Conservation (phyloP, 2,888 invertebrate species). For the Harmothoe impar region DNA sequence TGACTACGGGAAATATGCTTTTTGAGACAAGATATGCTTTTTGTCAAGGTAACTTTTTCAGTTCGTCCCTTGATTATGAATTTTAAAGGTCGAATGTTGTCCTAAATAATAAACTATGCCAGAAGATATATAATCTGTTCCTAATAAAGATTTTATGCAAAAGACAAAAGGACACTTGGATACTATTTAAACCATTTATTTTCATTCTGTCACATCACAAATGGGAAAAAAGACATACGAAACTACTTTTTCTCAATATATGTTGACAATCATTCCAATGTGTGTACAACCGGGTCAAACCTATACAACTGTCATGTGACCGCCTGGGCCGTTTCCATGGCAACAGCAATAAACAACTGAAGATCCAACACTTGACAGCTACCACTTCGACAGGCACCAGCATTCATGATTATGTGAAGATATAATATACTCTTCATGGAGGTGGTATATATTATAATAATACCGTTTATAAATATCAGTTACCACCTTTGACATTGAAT, state of each 20-base stretch:
- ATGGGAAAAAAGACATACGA: conserved; percentile 48
- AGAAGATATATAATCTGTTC: too few relatives aligned
- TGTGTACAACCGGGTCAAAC: background rate
- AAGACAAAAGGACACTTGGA: too few relatives aligned
- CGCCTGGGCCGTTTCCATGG: conserved; percentile 44
- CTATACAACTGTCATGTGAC: background rate
- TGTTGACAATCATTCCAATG: conserved; percentile 49
- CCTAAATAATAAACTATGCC: too few relatives aligned
- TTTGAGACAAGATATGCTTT: too few relatives aligned
- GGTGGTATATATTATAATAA: background rate
- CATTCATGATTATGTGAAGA: background rate
- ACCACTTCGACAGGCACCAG: background rate
- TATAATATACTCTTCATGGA: background rate
- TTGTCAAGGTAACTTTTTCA: too few relatives aligned
- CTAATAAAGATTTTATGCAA: too few relatives aligned
- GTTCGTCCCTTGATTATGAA: too few relatives aligned
- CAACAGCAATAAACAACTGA: conserved; percentile 53
- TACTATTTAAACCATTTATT: conserved; percentile 60
- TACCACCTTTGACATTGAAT: background rate
- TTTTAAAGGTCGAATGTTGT: too few relatives aligned
- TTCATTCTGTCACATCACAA: conserved; percentile 60
- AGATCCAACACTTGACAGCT: conserved; percentile 50
- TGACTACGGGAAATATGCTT: too few relatives aligned
- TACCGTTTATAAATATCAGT: background rate
- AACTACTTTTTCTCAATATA: conserved; percentile 46